Evolutionary conservation across 92 coral and sea anemone species (phyloP), one percentile per base, ranked within the genome.

Genomic region (Siderastrea radians): DNA sequence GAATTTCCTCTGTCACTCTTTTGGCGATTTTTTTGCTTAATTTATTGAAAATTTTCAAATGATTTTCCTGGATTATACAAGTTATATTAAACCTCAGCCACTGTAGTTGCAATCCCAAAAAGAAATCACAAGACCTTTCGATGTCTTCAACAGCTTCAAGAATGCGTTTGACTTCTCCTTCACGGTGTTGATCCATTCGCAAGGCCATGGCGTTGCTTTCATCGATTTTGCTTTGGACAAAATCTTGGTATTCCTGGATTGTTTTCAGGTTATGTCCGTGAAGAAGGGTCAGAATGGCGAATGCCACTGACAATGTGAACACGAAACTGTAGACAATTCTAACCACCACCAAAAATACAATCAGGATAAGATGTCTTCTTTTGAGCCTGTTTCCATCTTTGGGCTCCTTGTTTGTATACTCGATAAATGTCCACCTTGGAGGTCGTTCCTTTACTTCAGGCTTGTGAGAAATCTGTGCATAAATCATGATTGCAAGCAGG

Each of bases 161-260:
- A 49, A 72, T 48, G 1, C 90, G 78, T 61, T 92, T 94, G 75
- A 74, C 84, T 86, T 92, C 97, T 64, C 68, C 53, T 77, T 92
- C 97, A 19, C 97, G 93, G 60, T 86, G 93, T 48, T 94, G 95
- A 68, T 94, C 97, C 97, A 94, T 94, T 80, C 59, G 85, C 52
- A 89, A 52, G 7, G 93, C 91, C 10, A 84, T 86, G 45, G 81
- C 60, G 16, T 68, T 92, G 70, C 95, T 90, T 80, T 92, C 93
- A 4, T 89, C 53, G 26, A 84, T 49, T 86, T 92, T 94, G 61
- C 91, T 65, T 17, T 83, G 82, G 38, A 87, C 86, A 57, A 92
- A 94, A 57, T 72, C 79, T 54, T 88, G 89, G 53, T 89, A 92
- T 52, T 90, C 95, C 59, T 49, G 62, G 57, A 94, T 80, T 26